Percentiles rank a stretch among this genome's conserved stretches.
Evolutionary conservation across 1,140 invertebrate species (phyloP).

Genomic region (Scaptomyza graminum): DNA sequence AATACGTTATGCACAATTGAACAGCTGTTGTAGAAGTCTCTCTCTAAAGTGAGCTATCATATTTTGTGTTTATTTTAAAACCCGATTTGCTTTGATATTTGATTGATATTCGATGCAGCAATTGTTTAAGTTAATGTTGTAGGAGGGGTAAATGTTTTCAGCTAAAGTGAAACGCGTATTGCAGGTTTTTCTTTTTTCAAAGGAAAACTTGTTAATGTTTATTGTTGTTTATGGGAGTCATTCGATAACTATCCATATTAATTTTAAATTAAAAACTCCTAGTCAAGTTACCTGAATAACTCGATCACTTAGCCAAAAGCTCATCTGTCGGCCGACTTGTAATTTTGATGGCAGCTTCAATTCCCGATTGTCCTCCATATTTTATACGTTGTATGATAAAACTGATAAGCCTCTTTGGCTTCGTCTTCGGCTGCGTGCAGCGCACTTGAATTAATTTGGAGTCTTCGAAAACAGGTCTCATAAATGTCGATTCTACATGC

Average conservation of each 20-base stretch:
- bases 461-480: constrained; percentile 10
- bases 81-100: background rate
- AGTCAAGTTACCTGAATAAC: background rate
- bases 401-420: background rate
- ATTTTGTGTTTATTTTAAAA: background rate
- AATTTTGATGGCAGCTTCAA: background rate
- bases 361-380: background rate
- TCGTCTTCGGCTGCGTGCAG: no score
- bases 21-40: background rate
- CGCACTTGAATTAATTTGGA: background rate
- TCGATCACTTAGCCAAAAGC: background rate
- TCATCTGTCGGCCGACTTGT: background rate
- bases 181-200: background rate
- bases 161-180: background rate
- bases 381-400: constrained; percentile 1
- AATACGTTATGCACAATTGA: constrained; percentile 21
- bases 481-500: background rate
- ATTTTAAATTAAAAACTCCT: background rate
- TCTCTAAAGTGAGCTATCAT: background rate
- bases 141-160: background rate
- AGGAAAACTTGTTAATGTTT: background rate
- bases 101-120: background rate
- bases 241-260: background rate
- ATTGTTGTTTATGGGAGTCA: background rate
- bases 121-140: background rate